These are phyloP conservation scores for Drosophila miranda DNA, from an alignment of 1,140 invertebrate genomes.

Conservation along the genomic window DNA sequence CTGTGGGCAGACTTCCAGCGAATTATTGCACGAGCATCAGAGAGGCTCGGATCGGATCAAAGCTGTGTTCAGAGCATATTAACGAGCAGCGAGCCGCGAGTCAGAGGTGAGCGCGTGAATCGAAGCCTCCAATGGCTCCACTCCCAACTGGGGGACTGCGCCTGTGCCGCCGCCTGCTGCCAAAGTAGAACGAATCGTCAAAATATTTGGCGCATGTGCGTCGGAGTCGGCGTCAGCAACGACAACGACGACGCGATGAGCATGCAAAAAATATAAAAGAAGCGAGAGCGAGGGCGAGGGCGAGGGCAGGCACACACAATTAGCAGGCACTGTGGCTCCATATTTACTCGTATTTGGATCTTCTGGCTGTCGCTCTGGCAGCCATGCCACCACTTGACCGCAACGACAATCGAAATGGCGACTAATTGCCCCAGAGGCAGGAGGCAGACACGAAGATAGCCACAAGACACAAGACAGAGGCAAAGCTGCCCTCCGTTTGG, in stretches of 20 bases:
- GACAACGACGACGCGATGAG: constrained; percentile 40
- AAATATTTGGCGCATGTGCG: constrained; percentile 69
- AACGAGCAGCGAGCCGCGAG: constrained; percentile 20
- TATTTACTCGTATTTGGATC: background rate
- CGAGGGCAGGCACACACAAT: background rate
- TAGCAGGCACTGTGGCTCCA: constrained; percentile 8
- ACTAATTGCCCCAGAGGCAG: too few species aligned
- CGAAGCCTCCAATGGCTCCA: too few species aligned
- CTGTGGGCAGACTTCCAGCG: constrained; percentile 43
- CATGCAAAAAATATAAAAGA: constrained; percentile 32
- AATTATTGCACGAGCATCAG: constrained; percentile 46
- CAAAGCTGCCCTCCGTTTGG: background rate
- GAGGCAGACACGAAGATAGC: too few species aligned
- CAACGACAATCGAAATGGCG: constrained; percentile 3
- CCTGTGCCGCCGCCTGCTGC: constrained; percentile 5
- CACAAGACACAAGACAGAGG: background rate
- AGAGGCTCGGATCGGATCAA: background rate
- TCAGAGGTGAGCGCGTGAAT: background rate
- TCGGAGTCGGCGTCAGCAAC: constrained; percentile 7
- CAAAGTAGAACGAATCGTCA: constrained; percentile 70
- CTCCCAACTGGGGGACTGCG: too few species aligned
- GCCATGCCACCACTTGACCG: constrained; percentile 6
- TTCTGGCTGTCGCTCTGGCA: background rate
- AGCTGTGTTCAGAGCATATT: constrained; percentile 32
- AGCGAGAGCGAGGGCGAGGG: too few species aligned